Evolutionary conservation across 2,888 invertebrate species (phyloP), one percentile per base, ranked within the genome.

Genomic region (Dasypogon diadema): DNA sequence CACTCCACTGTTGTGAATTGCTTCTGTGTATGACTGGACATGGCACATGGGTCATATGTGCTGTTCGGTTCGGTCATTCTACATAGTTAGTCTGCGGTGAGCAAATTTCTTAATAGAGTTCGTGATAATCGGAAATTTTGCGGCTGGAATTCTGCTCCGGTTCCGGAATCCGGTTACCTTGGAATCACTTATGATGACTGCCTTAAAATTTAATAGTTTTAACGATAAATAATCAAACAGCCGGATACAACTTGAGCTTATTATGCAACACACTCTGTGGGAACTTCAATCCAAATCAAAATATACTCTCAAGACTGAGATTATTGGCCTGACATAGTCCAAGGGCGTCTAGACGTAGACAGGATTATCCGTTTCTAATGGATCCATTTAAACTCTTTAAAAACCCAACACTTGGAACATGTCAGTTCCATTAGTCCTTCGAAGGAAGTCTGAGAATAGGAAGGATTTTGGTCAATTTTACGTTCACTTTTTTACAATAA

Each of bases 41-140:
- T 30, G 16, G 26, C 14, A 16, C 37, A 34, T 37, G 37, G 60
- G 34, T 60, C 60, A 60, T 18, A 37, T 21, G 22, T 60, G 37
- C 18, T 2, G 6, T 30, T 58, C 30, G 16, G 6, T 30, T 58
- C 30, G 16, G 30, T 3, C 3, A 30, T 30, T 30, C 30, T 30
- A n/a, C n/a, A 30, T 1, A 12, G 1, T 1, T n/a, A 18, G 60
- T 34, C 37, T 60, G 60, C 37, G 60, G 37, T 60, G 16, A 37
- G 37, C 37, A 34, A 60, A 60, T 60, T 16, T 37, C 37, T 34
- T 60, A 34, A 60, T 60, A 18, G 18, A 18, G 16, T 60, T 60
- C 60, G 60, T 60, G 37, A 16, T 60, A 60, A 60, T 60, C 14
- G 60, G 60, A 60, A 37, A 60, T 60, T 60, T 60, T 18, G 60